Base-by-base conservation (phyloP, 2,888 invertebrate genomes). In the Papilio gigon region DNA sequence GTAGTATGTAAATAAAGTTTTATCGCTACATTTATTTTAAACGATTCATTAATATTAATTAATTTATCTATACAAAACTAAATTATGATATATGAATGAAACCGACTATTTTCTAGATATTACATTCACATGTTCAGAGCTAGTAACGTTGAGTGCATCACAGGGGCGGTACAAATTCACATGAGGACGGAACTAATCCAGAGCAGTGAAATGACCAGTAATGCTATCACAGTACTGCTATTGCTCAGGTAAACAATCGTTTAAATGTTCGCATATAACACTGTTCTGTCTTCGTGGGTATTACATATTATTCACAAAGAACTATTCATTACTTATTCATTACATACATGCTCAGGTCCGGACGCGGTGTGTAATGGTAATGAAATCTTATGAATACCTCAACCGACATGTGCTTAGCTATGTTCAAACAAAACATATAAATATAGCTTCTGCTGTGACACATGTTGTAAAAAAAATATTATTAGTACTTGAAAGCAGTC, bases 361-460 rank as follows among this genome's bases (percentile, higher is more conserved):
- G 50, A 68, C 71, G 72, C 73, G 72, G 72, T 60, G 68, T 40
- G 70, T 72, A 74, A 75, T 78, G 74, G 72, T 78, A 75, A 76
- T 76, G 71, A 71, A 75, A 74, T 68, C 68, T 68, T 50, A 37
- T 68, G 47, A 50, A 68, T 68, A 50, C 68, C 35, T 35, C 50
- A 8, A 33, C 40, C 50, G 59, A 14, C 37, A 44, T 30, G 40
- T 35, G 20, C 59, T 17, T 9, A 22, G 59, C 20, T 59, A 22
- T 37, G 22, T 35, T 17, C 59, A 59, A 22, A 59, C 22, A 59
- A 30, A 59, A 37, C 35, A 58, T 33, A 20, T 20, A 58, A 1
- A n/a, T 53, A n/a, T 27, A 6, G 4, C 27, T 14, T 17, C 42
- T 17, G 42, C 27, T n/a, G 27, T 53, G 27, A 8, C 27, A 53